Percentiles rank a stretch among this genome's conserved stretches.
Conservation (phyloP, 2,113 vertebrate species). For the Peucedramus taeniatus region DNA sequence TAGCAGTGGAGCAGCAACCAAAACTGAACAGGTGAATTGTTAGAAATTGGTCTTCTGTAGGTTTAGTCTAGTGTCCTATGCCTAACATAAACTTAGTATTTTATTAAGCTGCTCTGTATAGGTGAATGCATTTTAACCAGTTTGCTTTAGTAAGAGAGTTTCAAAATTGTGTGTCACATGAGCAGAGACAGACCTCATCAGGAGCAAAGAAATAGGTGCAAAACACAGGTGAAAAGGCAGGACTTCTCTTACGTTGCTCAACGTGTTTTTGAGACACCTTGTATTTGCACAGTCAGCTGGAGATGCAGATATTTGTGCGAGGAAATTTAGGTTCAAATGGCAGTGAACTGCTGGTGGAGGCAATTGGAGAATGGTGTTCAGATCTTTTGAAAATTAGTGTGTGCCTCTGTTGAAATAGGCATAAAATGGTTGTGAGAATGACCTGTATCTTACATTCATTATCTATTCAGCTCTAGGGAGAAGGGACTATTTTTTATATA, state of each 20-base stretch:
- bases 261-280: fast-evolving
- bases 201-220: neutral
- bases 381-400: neutral
- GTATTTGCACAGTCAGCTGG: neutral
- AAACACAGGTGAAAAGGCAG: neutral
- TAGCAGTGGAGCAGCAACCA: neutral
- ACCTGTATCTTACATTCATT: fast-evolving
- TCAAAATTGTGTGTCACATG: neutral
- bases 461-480: neutral
- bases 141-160: neutral
- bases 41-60: neutral
- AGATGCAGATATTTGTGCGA: neutral
- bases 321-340: neutral
- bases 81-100: neutral
- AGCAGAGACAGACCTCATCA: neutral
- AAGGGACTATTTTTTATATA: neutral
- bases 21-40: neutral
- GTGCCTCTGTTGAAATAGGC: neutral
- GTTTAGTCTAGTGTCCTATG: neutral
- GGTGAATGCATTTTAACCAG: neutral
- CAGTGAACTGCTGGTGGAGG: neutral
- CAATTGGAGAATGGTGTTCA: fast-evolving
- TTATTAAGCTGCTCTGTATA: neutral
- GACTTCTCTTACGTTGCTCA: fast-evolving
- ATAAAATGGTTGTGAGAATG: neutral